Conservation (phyloP, 2,888 invertebrate species). For the Acanthosepion pharaonis region DNA sequence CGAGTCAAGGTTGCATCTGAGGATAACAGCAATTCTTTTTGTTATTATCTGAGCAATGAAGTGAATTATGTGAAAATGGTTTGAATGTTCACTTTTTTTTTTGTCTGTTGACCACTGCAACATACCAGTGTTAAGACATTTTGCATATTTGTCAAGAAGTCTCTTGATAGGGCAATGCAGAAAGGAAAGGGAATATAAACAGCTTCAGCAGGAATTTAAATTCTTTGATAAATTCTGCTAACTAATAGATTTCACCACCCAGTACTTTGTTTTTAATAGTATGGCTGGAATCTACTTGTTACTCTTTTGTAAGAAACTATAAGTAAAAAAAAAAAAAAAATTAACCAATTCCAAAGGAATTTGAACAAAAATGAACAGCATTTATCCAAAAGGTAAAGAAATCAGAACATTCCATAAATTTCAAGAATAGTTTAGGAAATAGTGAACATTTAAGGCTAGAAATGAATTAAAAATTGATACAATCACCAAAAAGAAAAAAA, state of each 20-base stretch:
- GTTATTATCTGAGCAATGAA: neutral
- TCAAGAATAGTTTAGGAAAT: too few species aligned
- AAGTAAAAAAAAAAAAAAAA: too few species aligned
- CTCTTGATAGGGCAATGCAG: neutral
- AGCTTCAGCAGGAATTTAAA: neutral
- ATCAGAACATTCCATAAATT: too few species aligned
- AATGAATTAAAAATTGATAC: too few species aligned
- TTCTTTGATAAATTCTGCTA: neutral
- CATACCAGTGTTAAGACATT: neutral
- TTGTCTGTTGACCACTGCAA: neutral
- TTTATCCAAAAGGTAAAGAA: too few species aligned
- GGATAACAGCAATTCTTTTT: too few species aligned
- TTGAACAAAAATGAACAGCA: too few species aligned
- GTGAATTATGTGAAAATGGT: neutral
- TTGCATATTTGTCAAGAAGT: neutral
- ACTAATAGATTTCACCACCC: neutral
- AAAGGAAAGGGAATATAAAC: neutral
- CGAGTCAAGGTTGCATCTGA: too few species aligned
- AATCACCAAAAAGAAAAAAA: too few species aligned
- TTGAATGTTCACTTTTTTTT: neutral
- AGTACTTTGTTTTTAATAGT: neutral
- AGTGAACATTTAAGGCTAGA: too few species aligned
- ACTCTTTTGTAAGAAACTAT: neutral
- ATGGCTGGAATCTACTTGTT: neutral
- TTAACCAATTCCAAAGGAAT: too few species aligned